A percentile compares a stretch with the other conserved stretches of the same genome.
These are phyloP conservation scores for Lerista edwardsae DNA, from an alignment of 2,797 vertebrate genomes.

Conservation along the genomic window DNA sequence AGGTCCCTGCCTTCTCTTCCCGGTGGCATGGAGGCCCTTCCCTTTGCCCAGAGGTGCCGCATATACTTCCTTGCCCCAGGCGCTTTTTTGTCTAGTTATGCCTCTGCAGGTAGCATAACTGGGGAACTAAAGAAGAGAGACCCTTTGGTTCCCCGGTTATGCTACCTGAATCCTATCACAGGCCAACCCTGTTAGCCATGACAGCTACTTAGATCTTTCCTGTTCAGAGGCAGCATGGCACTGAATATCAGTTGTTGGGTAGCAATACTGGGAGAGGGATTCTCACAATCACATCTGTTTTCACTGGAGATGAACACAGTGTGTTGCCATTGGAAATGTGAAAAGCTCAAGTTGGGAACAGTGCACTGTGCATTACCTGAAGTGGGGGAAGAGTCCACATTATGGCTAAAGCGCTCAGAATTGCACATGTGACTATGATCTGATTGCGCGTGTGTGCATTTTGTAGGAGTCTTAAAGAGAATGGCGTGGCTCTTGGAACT, in stretches of 20 bases:
- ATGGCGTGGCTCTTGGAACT: slow-evolving; percentile 94
- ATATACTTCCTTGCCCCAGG: no score
- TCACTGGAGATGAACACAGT: neutral
- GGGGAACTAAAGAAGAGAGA: no score
- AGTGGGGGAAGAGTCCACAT: neutral
- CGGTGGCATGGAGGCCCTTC: no score
- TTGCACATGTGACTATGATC: neutral
- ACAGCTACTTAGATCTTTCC: neutral
- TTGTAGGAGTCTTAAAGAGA: slow-evolving; percentile 86
- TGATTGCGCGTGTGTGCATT: slow-evolving; percentile 11
- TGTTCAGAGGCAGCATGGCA: neutral
- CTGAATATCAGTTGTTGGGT: neutral
- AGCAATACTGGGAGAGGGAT: neutral
- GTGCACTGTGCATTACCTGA: neutral
- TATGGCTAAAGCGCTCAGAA: neutral
- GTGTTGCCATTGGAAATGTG: neutral
- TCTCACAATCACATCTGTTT: neutral
- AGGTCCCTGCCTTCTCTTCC: no score
- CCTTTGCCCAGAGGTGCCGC: no score
- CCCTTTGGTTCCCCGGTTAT: neutral
- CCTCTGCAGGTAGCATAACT: no score
- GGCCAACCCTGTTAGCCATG: neutral
- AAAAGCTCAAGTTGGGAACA: neutral
- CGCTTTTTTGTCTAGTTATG: no score
- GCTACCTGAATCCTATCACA: neutral